These are phyloP conservation scores for Macrochelys suwanniensis DNA, from an alignment of 2,797 vertebrate genomes.

Conservation along the genomic window DNA sequence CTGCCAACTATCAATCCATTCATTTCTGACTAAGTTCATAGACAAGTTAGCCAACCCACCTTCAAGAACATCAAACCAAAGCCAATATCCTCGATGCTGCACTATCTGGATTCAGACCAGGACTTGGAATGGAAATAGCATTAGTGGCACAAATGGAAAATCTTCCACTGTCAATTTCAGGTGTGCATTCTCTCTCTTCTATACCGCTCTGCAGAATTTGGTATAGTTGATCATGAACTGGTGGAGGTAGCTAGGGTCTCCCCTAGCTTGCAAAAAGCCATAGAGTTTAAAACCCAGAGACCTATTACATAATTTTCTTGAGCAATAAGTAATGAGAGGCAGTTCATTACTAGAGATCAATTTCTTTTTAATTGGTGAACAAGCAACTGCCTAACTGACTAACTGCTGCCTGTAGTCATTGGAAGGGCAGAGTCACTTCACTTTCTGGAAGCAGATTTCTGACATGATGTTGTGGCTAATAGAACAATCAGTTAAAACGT, in stretches of 20 bases:
- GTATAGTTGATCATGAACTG: not conserved
- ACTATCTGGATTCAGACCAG: not conserved
- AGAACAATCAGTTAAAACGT: constrained; percentile 12
- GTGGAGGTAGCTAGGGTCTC: not conserved
- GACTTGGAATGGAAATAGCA: not conserved
- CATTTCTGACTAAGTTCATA: not conserved
- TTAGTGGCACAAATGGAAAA: not conserved
- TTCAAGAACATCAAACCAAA: not conserved
- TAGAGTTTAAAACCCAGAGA: not conserved
- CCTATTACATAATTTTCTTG: not conserved
- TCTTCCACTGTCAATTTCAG: not conserved
- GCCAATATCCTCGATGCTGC: not conserved
- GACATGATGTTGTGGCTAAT: not conserved
- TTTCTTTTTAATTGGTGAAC: constrained; percentile 28
- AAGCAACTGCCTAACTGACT: not conserved
- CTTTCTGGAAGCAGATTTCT: not conserved
- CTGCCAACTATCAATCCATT: not conserved
- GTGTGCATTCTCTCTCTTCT: not conserved
- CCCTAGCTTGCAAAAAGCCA: not conserved
- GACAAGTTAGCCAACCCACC: not conserved
- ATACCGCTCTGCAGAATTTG: not conserved
- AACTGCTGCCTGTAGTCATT: not conserved
- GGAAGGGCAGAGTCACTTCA: not conserved
- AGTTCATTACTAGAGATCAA: not conserved
- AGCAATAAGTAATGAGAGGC: not conserved